A percentile compares a stretch with the other conserved stretches of the same genome.
Evolutionary conservation across 2,113 vertebrate genomes (phyloP).

Genomic region (Polyodon spathula): DNA sequence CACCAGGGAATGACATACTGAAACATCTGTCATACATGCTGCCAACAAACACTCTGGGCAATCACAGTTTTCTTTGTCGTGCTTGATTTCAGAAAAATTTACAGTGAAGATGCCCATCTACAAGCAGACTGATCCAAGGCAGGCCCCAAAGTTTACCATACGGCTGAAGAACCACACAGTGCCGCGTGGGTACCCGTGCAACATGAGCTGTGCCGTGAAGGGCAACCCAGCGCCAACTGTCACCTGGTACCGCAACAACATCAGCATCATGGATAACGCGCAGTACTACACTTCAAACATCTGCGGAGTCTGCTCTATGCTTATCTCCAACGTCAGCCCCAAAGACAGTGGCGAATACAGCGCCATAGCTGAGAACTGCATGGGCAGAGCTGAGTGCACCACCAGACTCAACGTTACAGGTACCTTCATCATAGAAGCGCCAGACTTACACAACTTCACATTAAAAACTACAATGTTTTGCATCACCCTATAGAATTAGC

Average conservation of each 20-base stretch:
- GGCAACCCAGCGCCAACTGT: constrained; percentile 64
- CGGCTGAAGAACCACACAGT: constrained; percentile 63
- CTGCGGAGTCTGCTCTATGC: constrained; percentile 74
- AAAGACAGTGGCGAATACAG: constrained; percentile 64
- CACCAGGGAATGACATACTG: no score
- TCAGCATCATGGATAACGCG: constrained; percentile 54
- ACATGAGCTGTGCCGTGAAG: constrained; percentile 75
- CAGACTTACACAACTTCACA: no score
- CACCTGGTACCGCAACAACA: constrained; percentile 67
- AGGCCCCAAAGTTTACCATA: constrained; percentile 61
- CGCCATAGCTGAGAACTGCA: constrained; percentile 55
- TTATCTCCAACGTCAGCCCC: constrained; percentile 55
- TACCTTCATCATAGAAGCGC: constrained; percentile 33
- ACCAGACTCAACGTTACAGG: constrained; percentile 66
- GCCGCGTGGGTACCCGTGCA: constrained; percentile 63
- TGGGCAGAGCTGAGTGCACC: constrained; percentile 56
- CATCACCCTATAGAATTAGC: no score
- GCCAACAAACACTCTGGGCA: no score
- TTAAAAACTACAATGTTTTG: no score
- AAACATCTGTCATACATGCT: no score
- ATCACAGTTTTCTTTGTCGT: neutral
- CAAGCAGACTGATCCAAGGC: constrained; percentile 45
- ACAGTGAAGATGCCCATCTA: constrained; percentile 32
- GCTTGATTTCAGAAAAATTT: constrained; percentile 47
- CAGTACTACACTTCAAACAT: constrained; percentile 59